phyloP scores from a whole-genome alignment of 2,888 invertebrate genomes.

The Ischnus inquisitorius region DNA sequence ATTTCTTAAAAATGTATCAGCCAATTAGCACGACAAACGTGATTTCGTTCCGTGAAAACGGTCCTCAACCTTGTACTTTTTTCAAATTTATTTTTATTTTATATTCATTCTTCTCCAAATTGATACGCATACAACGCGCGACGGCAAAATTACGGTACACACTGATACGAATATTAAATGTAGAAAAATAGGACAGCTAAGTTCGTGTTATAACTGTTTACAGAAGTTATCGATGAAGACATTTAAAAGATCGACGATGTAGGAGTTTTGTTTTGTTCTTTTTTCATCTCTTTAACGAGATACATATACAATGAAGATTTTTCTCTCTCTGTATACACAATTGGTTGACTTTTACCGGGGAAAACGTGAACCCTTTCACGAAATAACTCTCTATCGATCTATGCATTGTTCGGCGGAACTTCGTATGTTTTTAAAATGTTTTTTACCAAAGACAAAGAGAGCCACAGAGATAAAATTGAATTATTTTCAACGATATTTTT shows the following conservation, averaged over 20 bases:
- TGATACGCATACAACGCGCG: slow-evolving; percentile 55
- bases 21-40: slow-evolving; percentile 54
- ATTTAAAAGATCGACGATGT: slow-evolving; percentile 58
- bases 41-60: slow-evolving; percentile 22
- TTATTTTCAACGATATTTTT: slow-evolving; percentile 36
- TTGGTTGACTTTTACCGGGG: slow-evolving; percentile 20
- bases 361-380: slow-evolving; percentile 6
- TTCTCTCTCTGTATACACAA: slow-evolving; percentile 25
- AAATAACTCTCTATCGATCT: slow-evolving; percentile 34
- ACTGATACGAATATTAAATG: slow-evolving; percentile 78
- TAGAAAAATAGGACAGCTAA: slow-evolving; percentile 82
- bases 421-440: slow-evolving; percentile 28
- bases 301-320: slow-evolving; percentile 29
- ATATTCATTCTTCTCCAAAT: slow-evolving; percentile 9
- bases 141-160: slow-evolving; percentile 54
- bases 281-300: slow-evolving; percentile 48
- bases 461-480: slow-evolving; percentile 51
- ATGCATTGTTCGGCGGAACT: slow-evolving; percentile 7
- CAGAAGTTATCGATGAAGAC: slow-evolving; percentile 56
- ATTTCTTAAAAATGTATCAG: slow-evolving; percentile 48
- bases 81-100: slow-evolving; percentile 16
- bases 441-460: slow-evolving; percentile 23
- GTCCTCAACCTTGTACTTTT: slow-evolving; percentile 45
- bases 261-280: slow-evolving; percentile 18
- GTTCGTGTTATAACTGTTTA: slow-evolving; percentile 59